These are phyloP conservation scores for Tubulanus polymorphus DNA, from an alignment of 2,888 invertebrate species.

Conservation along the genomic window DNA sequence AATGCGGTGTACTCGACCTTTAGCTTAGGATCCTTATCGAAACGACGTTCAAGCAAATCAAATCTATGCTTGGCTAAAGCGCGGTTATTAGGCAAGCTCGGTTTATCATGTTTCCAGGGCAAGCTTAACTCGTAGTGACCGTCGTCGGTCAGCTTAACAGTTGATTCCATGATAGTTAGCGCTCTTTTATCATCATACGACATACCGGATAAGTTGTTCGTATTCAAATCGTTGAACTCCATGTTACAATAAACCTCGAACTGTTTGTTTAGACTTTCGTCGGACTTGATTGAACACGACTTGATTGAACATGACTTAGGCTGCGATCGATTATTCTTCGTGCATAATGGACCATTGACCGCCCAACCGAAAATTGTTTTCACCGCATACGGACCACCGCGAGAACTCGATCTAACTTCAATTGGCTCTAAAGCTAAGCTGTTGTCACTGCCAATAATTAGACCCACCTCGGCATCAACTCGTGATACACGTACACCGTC, in stretches of 20 bases:
- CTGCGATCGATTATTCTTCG: background rate
- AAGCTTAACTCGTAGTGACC: slow-evolving; percentile 2
- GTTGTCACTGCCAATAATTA: background rate
- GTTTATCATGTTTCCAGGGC: background rate
- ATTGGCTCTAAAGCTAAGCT: background rate
- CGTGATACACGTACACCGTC: no score
- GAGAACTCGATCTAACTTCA: background rate
- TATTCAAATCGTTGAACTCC: background rate
- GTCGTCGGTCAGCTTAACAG: background rate
- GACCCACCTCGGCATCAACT: background rate
- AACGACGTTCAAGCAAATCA: background rate
- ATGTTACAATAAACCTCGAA: background rate
- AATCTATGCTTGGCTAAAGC: background rate
- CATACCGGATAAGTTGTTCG: background rate
- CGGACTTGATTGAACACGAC: no score
- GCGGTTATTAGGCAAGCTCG: slow-evolving; percentile 1
- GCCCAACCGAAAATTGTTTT: background rate
- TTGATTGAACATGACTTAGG: background rate
- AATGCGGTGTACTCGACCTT: slow-evolving; percentile 2
- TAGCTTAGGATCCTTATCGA: background rate
- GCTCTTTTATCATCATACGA: background rate
- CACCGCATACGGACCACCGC: background rate
- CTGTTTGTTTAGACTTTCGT: no score
- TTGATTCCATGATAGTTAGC: background rate
- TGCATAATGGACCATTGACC: background rate